Base-by-base conservation (phyloP, 1,140 invertebrate species). In the Ylistrum balloti region DNA sequence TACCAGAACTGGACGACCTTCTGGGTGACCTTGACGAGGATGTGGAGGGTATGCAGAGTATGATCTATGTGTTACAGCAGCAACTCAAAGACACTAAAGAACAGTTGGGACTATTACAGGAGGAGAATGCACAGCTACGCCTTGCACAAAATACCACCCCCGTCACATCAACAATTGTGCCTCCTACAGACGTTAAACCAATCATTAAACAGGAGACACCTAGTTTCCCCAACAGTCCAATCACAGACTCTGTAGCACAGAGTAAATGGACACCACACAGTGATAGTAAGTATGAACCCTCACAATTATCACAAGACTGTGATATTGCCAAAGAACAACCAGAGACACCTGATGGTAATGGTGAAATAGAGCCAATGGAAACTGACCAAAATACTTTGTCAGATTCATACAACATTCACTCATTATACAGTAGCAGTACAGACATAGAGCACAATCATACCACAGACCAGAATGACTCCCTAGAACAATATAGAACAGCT, bases 1-100 rank as follows among this genome's bases (percentile, higher is more conserved):
- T 97, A 95, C 94, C 96, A 98, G 99, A 99, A 96, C 96, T 99
- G 93, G 99, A 99, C 95, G 98, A 99, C 94, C 98, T 99, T 95
- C 97, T 99, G 34, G 98, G 99, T 96, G 99, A 99, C 95, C 96
- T 99, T 87, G 99, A 99, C 94, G 99, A 99, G 96, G 99, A 99
- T 96, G 98, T 99, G 20, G 99, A 99, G 96, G 99, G 99, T 9
- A 99, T 99, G 98, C 99, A 99, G 96, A 98, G 98, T 94, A 99
- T 99, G 89, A 99, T 99, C 94, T 97, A 98, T 95, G 98, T 98
- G 96, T 97, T 99, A 88, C 99, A 99, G 95, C 98, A 99, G 95
- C 98, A 99, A 95, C 96, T 99, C 5, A 95, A 95, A 86, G 95
- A 96, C 85, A 90, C 95, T 22, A 95, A 95, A 85, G 95, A 96